phyloP scores from a whole-genome alignment of 2,888 invertebrate species.

The Hirudinaria manillensis region DNA sequence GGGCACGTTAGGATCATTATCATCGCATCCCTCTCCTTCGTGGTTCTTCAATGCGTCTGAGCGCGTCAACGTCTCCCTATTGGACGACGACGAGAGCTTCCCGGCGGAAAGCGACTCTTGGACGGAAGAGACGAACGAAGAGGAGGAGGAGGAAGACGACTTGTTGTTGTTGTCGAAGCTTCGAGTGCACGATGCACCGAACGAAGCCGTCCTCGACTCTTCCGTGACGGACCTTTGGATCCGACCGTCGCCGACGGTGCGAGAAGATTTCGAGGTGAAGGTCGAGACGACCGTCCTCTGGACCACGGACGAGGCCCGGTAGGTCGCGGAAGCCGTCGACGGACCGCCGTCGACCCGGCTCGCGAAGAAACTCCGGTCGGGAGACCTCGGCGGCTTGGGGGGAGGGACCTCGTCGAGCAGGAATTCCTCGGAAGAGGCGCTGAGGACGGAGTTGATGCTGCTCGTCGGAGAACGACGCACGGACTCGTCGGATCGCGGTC shows the following conservation, averaged over 20 bases:
- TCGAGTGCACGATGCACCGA: background rate
- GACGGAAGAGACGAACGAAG: background rate
- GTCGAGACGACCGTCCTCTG: background rate
- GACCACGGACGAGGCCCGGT: background rate
- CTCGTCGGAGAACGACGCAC: conserved; percentile 61
- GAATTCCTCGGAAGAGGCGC: conserved; percentile 63
- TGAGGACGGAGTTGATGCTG: conserved; percentile 78
- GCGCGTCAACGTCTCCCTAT: background rate
- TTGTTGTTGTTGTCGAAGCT: conserved; percentile 9
- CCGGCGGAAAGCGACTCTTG: background rate
- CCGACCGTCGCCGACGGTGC: background rate
- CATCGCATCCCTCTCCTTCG: background rate
- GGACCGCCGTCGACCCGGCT: background rate
- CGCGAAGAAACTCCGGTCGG: background rate
- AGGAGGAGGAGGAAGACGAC: conserved; percentile 1
- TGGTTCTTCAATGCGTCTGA: background rate
- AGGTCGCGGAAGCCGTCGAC: background rate
- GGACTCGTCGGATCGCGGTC: conserved; percentile 37
- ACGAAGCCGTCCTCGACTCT: background rate
- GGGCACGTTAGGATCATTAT: background rate
- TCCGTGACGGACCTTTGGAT: background rate
- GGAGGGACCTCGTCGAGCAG: conserved; percentile 29
- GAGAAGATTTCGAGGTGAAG: background rate
- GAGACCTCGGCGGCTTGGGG: conserved; percentile 28
- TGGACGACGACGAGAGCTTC: conserved; percentile 6